Base-by-base conservation (phyloP, 2,113 vertebrate genomes). In the Heteronetta atricapilla region DNA sequence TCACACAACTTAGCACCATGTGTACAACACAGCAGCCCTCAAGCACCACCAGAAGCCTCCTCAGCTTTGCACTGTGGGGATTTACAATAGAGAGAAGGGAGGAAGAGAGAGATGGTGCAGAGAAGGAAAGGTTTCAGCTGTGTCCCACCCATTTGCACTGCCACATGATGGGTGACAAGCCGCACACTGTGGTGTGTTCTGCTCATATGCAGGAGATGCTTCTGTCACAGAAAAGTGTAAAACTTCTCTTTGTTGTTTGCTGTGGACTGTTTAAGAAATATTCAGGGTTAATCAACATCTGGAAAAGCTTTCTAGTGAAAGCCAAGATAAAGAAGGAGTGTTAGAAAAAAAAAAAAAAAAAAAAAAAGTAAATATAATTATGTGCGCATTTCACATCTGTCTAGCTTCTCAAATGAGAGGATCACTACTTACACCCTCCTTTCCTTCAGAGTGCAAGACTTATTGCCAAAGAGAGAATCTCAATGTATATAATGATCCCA, bases 1-100 rank as follows among this genome's bases (percentile, higher is more conserved):
- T 4, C 5, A 29, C 29, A n/a, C 8, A 42, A 0, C 17, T 29
- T 38, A 66, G 70, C 55, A 40, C 0, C 0, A 14, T 0, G 34
- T 10, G 44, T 34, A 63, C 21, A 40, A 44, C 56, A 78, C 23
- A 33, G 13, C 0, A 3, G 55, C 34, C 62, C 62, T 29, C 38
- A 72, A 50, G 46, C 40, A 72, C 19, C 44, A 56, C 66, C n/a
- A 28, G 13, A 53, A 68, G 13, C 6, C 5, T 69, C 44, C 42
- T 55, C 4, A 29, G 73, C 38, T 76, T 83, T 68, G 38, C 34
- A 60, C 17, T 36, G 28, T 18, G 15, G 44, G 14, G 28, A 34
- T 80, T 70, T 56, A 33, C 10, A n/a, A 36, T 2, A 14, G 33
- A 63, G 9, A 15, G 28, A 34, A 94, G 4, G 46, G 20, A 86